phyloP scores from a whole-genome alignment of 1,140 invertebrate genomes.

The Hyphantria cunea region DNA sequence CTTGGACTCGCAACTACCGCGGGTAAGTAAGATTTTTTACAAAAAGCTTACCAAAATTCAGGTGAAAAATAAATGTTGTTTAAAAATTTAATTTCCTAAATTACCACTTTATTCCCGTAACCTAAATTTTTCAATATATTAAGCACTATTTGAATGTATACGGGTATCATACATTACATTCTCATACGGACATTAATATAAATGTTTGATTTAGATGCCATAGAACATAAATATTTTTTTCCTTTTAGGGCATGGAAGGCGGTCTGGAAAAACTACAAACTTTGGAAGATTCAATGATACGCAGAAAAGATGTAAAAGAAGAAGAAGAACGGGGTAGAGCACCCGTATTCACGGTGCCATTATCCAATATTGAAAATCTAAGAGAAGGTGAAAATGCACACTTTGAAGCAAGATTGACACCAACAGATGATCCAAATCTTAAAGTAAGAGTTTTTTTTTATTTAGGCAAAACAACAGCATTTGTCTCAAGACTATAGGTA shows the following conservation, averaged over 20 bases:
- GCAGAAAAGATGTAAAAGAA: constrained; percentile 86
- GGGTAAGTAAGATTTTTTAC: constrained; percentile 77
- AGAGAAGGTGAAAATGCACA: constrained; percentile 96
- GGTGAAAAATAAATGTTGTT: neutral
- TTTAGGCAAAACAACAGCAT: no score
- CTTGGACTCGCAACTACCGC: constrained; percentile 96
- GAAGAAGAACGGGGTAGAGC: constrained; percentile 90
- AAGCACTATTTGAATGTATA: no score
- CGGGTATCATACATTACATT: no score
- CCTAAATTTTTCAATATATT: no score
- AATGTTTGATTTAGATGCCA: no score
- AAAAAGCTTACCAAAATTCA: neutral
- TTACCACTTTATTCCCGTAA: no score
- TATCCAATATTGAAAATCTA: constrained; percentile 92
- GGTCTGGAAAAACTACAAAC: constrained; percentile 95
- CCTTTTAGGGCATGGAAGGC: constrained; percentile 92
- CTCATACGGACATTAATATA: no score
- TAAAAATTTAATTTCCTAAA: constrained; percentile 21
- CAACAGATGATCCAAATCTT: constrained; percentile 96
- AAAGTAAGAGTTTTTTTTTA: constrained; percentile 82
- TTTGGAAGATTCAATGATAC: constrained; percentile 93
- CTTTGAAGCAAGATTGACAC: constrained; percentile 96
- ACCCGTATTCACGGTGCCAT: constrained; percentile 94
- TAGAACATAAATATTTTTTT: no score
- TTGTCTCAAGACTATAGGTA: no score